Conservation (phyloP, 2,888 invertebrate species). For the Philereme vetulata region DNA sequence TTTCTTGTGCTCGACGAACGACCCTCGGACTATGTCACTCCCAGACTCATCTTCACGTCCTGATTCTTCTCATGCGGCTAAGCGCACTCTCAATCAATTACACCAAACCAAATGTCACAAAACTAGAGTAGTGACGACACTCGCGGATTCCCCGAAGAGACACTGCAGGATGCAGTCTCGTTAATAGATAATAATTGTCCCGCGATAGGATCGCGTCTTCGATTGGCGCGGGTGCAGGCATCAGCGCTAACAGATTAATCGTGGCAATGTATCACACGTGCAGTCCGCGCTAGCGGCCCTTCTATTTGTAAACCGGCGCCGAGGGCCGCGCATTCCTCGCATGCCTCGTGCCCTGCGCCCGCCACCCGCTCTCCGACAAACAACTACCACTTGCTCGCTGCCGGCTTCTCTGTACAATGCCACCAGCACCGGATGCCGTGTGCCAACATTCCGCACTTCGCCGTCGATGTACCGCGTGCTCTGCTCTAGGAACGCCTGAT, state of each 20-base stretch:
- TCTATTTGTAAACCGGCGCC: conserved; percentile 83
- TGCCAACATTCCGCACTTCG: conserved; percentile 46
- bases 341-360: conserved; percentile 72
- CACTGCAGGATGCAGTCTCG: conserved; percentile 40
- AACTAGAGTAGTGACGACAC: conserved; percentile 35
- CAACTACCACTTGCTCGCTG: conserved; percentile 46
- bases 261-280: conserved; percentile 79
- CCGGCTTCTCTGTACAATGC: conserved; percentile 53
- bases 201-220: conserved; percentile 50
- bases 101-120: conserved; percentile 2
- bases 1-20: conserved; percentile 73
- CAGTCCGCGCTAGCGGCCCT: conserved; percentile 77
- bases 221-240: conserved; percentile 59
- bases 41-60: conserved; percentile 47
- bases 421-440: conserved; percentile 47
- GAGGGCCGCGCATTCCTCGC: conserved; percentile 80
- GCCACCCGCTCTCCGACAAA: conserved; percentile 50
- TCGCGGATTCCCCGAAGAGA: conserved; percentile 31
- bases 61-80: neutral
- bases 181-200: conserved; percentile 48
- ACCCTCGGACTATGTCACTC: conserved; percentile 73
- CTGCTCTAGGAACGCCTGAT: conserved; percentile 22
- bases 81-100: neutral
- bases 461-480: conserved; percentile 57
- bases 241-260: conserved; percentile 77